These are phyloP conservation scores for Leptopterna dolabrata DNA, from an alignment of 2,888 invertebrate genomes.

Conservation along the genomic window DNA sequence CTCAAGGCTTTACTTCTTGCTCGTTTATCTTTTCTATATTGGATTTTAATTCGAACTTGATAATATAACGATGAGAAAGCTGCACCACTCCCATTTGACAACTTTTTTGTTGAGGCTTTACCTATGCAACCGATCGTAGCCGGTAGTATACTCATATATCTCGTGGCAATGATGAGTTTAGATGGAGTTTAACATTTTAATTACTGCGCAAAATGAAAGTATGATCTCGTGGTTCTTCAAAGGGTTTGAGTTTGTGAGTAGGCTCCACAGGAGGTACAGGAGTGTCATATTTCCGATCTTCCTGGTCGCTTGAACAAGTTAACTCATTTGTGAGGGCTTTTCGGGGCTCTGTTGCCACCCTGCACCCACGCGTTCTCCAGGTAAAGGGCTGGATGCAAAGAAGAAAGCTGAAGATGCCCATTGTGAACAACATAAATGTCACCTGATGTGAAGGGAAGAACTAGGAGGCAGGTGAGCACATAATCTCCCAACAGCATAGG, in stretches of 20 bases:
- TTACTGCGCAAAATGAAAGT: background rate
- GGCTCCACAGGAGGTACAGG: background rate
- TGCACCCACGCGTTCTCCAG: background rate
- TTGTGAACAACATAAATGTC: conserved; percentile 9
- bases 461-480: conserved; percentile 24
- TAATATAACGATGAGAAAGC: no score
- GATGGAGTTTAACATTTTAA: background rate
- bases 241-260: background rate
- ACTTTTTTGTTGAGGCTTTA: no score
- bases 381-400: conserved; percentile 12
- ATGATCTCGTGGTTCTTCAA: background rate
- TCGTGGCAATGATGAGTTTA: no score
- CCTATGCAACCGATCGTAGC: no score
- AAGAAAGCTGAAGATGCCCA: background rate
- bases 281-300: conserved; percentile 33
- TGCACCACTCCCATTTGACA: no score
- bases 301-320: conserved; percentile 51
- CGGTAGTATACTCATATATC: no score
- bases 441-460: conserved; percentile 9
- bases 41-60: no score
- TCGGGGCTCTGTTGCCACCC: background rate
- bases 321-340: conserved; percentile 45
- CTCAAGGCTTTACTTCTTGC: no score
- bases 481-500: background rate
- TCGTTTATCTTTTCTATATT: no score